phyloP scores from a whole-genome alignment of 2,888 invertebrate species.

The Cataglyphis rosenhaueri region DNA sequence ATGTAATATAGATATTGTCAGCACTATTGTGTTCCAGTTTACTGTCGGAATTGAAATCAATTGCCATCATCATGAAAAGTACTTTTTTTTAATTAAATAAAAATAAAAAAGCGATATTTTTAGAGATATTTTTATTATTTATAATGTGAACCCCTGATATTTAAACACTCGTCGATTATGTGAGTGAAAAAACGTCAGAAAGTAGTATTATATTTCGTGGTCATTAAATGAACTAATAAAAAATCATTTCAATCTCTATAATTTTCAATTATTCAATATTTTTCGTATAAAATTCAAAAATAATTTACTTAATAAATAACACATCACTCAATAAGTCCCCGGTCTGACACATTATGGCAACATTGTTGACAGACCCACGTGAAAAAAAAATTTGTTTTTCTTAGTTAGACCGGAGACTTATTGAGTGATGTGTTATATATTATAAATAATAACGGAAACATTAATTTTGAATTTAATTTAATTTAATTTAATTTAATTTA shows the following conservation, averaged over 20 bases:
- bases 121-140: conserved; percentile 11
- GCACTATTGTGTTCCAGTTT: not conserved
- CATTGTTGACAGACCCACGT: too few relatives aligned
- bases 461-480: not conserved
- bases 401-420: too few relatives aligned
- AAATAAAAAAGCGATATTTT: not conserved
- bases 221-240: not conserved
- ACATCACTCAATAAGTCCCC: too few relatives aligned
- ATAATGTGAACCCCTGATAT: not conserved
- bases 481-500: too few relatives aligned
- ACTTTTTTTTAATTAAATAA: not conserved
- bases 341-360: too few relatives aligned
- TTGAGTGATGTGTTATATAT: not conserved
- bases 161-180: not conserved
- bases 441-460: not conserved
- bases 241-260: not conserved
- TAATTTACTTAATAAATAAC: not conserved
- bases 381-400: too few relatives aligned
- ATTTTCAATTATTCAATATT: not conserved
- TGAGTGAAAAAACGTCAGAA: not conserved
- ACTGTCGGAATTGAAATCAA: not conserved
- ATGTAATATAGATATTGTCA: not conserved
- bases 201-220: not conserved
- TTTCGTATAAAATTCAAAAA: not conserved
- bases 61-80: not conserved